phyloP scores from a whole-genome alignment of 2,888 invertebrate genomes.

The Cephus pulcher region DNA sequence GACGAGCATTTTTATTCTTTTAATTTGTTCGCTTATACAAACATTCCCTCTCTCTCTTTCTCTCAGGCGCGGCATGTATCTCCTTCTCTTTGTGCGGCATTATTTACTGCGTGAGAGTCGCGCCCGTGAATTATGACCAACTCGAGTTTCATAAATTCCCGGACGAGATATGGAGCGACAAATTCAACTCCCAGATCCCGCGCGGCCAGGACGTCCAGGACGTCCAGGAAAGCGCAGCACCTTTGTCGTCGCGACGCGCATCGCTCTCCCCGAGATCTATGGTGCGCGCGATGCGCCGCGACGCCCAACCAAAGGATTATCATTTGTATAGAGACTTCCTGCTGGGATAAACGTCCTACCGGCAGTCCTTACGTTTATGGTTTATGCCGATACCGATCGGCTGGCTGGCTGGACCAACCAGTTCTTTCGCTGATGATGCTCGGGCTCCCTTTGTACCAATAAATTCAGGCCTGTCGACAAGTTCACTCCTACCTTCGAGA shows the following conservation, averaged over 20 bases:
- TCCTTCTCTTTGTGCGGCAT: neutral
- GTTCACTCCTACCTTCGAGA: neutral
- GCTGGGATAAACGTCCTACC: conserved; percentile 45
- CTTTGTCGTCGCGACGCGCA: conserved; percentile 24
- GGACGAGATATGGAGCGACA: conserved; percentile 58
- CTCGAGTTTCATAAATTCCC: conserved; percentile 54
- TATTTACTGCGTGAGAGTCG: conserved; percentile 9
- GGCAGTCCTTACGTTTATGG: conserved; percentile 22
- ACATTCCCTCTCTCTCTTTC: conserved; percentile 9
- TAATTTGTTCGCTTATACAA: neutral
- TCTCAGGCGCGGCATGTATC: neutral
- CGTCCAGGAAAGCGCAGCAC: conserved; percentile 7
- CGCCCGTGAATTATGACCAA: conserved; percentile 52
- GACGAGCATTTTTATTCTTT: neutral
- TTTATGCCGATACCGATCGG: neutral
- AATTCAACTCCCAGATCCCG: conserved; percentile 52
- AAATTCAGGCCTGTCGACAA: neutral
- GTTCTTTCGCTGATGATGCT: neutral
- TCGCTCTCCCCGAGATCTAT: conserved; percentile 5
- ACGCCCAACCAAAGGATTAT: conserved; percentile 33
- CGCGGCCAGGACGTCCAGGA: conserved; percentile 27
- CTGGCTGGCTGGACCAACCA: neutral
- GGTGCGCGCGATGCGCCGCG: conserved; percentile 12
- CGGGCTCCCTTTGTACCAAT: neutral
- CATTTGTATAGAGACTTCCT: conserved; percentile 44